Evolutionary conservation across 2,888 invertebrate species (phyloP).

Genomic region (Chymomyza fuscimana): DNA sequence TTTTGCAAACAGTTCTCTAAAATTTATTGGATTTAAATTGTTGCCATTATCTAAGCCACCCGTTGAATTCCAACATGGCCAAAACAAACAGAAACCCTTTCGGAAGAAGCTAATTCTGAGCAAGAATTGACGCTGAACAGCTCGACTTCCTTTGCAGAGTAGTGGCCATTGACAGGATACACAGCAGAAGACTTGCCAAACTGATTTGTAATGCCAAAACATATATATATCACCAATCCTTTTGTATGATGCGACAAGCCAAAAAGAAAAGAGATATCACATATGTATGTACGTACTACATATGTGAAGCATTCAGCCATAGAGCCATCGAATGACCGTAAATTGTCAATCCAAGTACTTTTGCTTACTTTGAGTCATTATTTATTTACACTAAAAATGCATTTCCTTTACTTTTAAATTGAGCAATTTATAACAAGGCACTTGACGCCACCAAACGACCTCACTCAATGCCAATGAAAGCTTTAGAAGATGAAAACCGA

Average conservation of each 20-base stretch:
- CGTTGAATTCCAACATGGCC: background rate
- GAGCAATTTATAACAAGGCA: constrained; percentile 74
- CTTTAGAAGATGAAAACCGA: background rate
- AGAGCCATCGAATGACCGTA: constrained; percentile 5
- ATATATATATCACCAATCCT: background rate
- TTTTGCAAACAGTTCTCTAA: background rate
- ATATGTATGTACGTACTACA: too few species aligned
- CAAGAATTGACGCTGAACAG: background rate
- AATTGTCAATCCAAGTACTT: constrained; percentile 39
- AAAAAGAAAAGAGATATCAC: background rate
- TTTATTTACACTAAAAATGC: constrained; percentile 73
- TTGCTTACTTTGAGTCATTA: constrained; percentile 59
- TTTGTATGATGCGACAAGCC: background rate
- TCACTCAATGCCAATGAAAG: constrained; percentile 13
- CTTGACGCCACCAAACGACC: constrained; percentile 60
- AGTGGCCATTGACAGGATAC: background rate
- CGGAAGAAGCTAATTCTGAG: background rate
- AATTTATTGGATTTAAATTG: background rate
- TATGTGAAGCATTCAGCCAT: background rate
- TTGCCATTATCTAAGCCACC: background rate
- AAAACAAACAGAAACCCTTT: background rate
- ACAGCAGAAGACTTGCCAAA: background rate
- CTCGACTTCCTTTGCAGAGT: background rate
- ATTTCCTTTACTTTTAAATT: constrained; percentile 66
- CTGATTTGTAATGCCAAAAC: background rate